These are phyloP conservation scores for Pterocles gutturalis DNA, from an alignment of 2,113 vertebrate genomes.

Conservation along the genomic window DNA sequence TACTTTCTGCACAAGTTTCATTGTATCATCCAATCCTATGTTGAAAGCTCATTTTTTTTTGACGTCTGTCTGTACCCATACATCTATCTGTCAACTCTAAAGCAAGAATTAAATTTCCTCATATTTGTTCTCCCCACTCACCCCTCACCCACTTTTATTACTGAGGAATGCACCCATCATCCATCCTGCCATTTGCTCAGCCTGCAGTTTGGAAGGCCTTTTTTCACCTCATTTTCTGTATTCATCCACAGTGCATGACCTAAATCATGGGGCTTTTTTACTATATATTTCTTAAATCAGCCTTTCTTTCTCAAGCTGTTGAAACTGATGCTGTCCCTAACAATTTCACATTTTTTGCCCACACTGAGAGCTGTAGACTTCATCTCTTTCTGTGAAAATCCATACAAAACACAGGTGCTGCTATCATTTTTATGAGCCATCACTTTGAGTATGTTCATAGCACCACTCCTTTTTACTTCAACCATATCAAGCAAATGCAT, in stretches of 20 bases:
- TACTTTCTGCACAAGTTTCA: background rate
- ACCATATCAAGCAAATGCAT: background rate
- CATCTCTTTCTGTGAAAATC: background rate
- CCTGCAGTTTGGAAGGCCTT: background rate
- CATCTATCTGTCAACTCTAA: background rate
- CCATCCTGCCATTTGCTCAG: background rate
- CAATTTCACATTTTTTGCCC: background rate
- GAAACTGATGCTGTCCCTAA: background rate
- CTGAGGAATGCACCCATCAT: background rate
- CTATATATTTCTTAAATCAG: background rate
- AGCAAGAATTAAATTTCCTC: background rate
- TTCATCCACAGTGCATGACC: background rate
- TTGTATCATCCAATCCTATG: background rate
- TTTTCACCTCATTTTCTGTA: background rate
- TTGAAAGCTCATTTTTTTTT: background rate
- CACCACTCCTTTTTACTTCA: background rate
- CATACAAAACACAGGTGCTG: background rate
- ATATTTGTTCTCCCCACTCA: background rate
- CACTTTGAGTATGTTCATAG: background rate
- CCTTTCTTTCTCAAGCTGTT: background rate
- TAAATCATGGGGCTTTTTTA: background rate
- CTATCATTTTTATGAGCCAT: background rate
- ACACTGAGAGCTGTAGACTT: background rate
- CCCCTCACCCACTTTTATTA: background rate
- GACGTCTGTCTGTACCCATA: background rate